Evolutionary conservation across 2,113 vertebrate species (phyloP).

Genomic region (Pluvianellus socialis): DNA sequence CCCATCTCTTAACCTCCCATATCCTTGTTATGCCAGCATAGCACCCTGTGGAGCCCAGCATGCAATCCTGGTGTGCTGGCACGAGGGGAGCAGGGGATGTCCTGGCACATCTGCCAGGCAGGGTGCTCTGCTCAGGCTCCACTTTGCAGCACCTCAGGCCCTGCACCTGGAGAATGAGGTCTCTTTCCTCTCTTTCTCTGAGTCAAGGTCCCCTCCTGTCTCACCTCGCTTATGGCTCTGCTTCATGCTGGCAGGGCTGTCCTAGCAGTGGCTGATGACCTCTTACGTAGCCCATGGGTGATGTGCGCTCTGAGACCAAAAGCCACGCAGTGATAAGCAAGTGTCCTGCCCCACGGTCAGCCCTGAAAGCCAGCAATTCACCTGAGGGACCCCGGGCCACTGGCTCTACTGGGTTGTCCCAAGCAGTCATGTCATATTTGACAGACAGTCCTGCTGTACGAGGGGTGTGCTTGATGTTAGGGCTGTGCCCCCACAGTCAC

Average conservation of each 20-base stretch:
- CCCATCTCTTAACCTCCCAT: neutral
- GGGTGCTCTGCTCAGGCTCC: neutral
- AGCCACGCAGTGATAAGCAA: neutral
- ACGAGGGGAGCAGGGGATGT: rapidly evolving
- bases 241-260: neutral
- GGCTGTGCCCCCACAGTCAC: neutral
- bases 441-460: neutral
- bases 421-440: neutral
- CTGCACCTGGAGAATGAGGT: neutral
- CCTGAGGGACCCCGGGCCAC: no score
- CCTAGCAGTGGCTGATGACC: neutral
- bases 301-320: rapidly evolving
- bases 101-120: neutral
- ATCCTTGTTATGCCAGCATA: neutral
- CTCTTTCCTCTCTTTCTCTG: neutral
- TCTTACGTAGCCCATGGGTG: neutral
- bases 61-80: neutral
- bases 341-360: neutral
- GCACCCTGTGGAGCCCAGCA: neutral
- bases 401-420: neutral
- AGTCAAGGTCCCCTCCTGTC: neutral
- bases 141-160: neutral
- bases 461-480: neutral
- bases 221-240: neutral
- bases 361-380: neutral